Percentiles rank a stretch among this genome's conserved stretches.
Conservation (phyloP, 2,113 vertebrate species). For the Hystrix brachyura region DNA sequence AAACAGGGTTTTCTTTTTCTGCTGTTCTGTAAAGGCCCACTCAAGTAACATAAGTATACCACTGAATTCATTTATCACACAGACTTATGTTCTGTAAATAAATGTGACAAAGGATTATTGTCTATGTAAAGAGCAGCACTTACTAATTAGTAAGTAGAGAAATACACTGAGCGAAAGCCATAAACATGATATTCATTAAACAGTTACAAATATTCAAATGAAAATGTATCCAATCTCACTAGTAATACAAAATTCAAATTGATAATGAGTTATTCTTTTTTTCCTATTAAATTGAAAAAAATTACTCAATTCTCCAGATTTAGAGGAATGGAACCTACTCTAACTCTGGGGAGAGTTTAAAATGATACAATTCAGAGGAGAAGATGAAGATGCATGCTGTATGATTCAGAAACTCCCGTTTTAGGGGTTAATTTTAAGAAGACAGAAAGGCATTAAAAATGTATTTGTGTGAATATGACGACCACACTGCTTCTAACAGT, state of each 20-base stretch:
- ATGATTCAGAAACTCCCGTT: not conserved
- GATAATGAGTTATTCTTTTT: constrained; percentile 47
- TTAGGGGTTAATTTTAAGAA: constrained; percentile 4
- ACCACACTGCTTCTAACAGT: not conserved
- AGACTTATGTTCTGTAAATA: constrained; percentile 41
- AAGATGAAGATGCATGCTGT: not conserved
- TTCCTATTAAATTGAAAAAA: constrained; percentile 4
- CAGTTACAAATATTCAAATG: not conserved
- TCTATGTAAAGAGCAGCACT: not conserved
- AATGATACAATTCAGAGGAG: not conserved
- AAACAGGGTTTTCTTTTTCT: not conserved
- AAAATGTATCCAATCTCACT: constrained; percentile 33
- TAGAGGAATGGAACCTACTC: not conserved
- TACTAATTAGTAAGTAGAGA: not conserved
- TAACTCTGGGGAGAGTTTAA: not conserved
- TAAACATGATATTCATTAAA: not conserved
- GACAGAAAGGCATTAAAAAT: constrained; percentile 25
- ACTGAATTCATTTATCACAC: not conserved
- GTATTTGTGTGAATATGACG: not conserved
- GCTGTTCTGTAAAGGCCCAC: not conserved
- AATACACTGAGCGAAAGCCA: constrained; percentile 32
- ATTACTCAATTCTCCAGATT: not conserved
- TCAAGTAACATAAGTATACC: constrained; percentile 2
- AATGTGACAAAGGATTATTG: not conserved
- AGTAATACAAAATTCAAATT: constrained; percentile 15